Evolutionary conservation across 2,888 invertebrate genomes (phyloP).

Genomic region (Athripsodes cinereus): DNA sequence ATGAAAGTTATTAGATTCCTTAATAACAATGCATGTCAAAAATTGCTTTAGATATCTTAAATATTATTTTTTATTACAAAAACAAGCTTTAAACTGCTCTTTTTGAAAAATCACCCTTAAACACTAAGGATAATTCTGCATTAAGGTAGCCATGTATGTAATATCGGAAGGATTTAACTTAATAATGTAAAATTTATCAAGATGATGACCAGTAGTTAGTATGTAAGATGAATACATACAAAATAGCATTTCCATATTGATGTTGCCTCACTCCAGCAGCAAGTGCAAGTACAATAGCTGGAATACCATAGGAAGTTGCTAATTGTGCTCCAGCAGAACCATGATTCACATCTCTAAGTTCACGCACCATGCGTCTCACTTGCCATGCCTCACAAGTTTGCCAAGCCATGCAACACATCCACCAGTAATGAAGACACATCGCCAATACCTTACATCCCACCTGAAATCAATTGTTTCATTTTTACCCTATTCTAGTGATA

Average conservation of each 20-base stretch:
- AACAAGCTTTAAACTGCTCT: too few species aligned
- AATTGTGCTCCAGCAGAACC: constrained; percentile 91
- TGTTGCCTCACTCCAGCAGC: constrained; percentile 90
- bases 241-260: constrained; percentile 89
- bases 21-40: too few species aligned
- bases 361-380: constrained; percentile 88
- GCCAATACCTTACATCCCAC: constrained; percentile 84
- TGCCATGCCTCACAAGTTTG: constrained; percentile 88
- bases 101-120: too few species aligned
- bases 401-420: constrained; percentile 89
- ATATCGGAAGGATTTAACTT: too few species aligned
- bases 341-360: constrained; percentile 93
- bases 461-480: constrained; percentile 35
- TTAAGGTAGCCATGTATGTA: too few species aligned
- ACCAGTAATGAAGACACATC: constrained; percentile 88
- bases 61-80: too few species aligned
- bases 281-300: constrained; percentile 84
- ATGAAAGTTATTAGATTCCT: too few species aligned
- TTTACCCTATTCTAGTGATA: background rate
- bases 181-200: too few species aligned
- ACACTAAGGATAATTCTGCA: too few species aligned
- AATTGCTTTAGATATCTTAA: too few species aligned
- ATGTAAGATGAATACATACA: constrained; percentile 81
- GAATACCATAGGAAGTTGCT: constrained; percentile 85
- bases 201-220: too few species aligned